Percentiles rank a stretch among this genome's conserved stretches.
Conservation (phyloP, 2,113 vertebrate genomes). For the Heloderma charlesbogerti region DNA sequence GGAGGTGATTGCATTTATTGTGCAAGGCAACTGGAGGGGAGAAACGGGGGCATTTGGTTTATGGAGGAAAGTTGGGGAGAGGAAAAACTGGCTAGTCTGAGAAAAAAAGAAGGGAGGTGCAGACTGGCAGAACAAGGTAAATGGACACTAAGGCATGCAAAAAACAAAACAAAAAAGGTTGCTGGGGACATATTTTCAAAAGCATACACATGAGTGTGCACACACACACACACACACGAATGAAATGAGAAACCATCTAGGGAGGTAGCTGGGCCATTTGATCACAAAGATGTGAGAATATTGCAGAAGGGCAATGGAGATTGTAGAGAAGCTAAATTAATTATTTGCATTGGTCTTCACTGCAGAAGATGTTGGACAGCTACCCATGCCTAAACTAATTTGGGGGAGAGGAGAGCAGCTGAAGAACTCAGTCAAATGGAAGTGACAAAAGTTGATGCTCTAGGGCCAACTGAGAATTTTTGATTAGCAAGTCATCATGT, state of each 20-base stretch:
- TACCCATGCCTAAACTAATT: too few species aligned
- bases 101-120: not conserved
- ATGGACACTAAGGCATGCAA: not conserved
- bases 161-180: too few species aligned
- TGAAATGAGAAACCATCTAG: not conserved
- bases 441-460: too few species aligned
- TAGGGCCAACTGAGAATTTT: too few species aligned
- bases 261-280: not conserved
- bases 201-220: too few species aligned
- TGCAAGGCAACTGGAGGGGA: not conserved
- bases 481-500: too few species aligned
- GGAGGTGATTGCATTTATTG: not conserved
- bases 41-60: not conserved
- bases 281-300: not conserved
- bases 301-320: not conserved
- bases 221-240: too few species aligned
- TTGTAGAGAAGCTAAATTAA: not conserved
- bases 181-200: too few species aligned
- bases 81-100: not conserved
- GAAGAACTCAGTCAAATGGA: too few species aligned
- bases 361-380: too few species aligned
- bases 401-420: too few species aligned
- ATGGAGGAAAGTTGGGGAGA: not conserved
- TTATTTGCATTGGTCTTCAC: too few species aligned
- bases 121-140: not conserved